Evolutionary conservation across 2,888 invertebrate genomes (phyloP).

Genomic region (Rhagonycha fulva): DNA sequence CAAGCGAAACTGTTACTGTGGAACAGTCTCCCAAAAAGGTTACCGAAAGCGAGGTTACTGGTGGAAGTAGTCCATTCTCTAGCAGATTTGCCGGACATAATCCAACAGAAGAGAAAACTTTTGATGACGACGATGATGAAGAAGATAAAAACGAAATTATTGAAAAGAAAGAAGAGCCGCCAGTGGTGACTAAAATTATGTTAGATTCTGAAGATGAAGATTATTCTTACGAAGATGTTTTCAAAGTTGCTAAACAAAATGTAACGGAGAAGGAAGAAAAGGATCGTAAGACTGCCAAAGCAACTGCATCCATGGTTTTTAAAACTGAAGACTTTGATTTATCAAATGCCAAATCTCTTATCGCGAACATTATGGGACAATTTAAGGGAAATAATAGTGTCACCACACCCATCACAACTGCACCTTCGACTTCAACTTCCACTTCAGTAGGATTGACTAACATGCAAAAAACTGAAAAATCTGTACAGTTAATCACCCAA

Average conservation of each 20-base stretch:
- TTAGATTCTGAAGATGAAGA: slow-evolving; percentile 76
- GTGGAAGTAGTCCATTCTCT: slow-evolving; percentile 57
- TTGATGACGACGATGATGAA: slow-evolving; percentile 42
- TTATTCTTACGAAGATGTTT: slow-evolving; percentile 83
- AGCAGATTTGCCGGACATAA: slow-evolving; percentile 54
- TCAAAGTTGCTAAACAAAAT: slow-evolving; percentile 75
- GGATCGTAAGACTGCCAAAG: slow-evolving; percentile 45
- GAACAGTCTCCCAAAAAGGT: slow-evolving; percentile 32
- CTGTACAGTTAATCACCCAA: background rate
- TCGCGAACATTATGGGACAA: slow-evolving; percentile 65
- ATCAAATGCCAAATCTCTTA: slow-evolving; percentile 64
- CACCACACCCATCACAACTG: background rate
- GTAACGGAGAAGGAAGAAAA: slow-evolving; percentile 66
- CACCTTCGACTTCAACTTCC: background rate
- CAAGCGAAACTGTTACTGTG: slow-evolving; percentile 18
- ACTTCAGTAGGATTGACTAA: slow-evolving; percentile 13
- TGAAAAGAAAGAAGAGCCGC: slow-evolving; percentile 41
- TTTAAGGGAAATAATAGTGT: slow-evolving; percentile 23
- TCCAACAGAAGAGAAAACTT: slow-evolving; percentile 49
- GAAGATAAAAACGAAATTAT: slow-evolving; percentile 10
- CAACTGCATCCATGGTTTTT: slow-evolving; percentile 38
- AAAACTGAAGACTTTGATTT: slow-evolving; percentile 55
- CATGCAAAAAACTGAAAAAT: background rate
- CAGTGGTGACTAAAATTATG: slow-evolving; percentile 48
- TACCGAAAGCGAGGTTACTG: slow-evolving; percentile 16